phyloP scores from a whole-genome alignment of 1,140 invertebrate genomes.

The Thrips palmi region DNA sequence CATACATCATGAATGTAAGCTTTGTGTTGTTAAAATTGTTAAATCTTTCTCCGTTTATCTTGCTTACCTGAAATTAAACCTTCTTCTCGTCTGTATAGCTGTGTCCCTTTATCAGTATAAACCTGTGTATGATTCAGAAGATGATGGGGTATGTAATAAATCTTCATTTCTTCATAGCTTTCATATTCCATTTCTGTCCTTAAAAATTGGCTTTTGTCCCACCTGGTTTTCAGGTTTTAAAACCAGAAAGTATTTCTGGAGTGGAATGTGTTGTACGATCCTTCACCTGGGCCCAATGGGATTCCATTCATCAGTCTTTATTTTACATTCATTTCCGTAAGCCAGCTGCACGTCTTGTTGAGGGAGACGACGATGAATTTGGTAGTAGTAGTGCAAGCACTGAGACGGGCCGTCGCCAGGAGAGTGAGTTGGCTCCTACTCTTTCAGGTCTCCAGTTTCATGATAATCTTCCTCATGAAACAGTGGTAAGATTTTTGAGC shows the following conservation, averaged over 20 bases:
- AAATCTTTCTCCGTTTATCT: not conserved
- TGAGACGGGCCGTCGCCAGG: conserved; percentile 19
- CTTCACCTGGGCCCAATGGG: conserved; percentile 71
- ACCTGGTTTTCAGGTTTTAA: conserved; percentile 17
- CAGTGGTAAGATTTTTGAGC: conserved; percentile 44
- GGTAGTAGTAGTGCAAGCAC: conserved; percentile 29
- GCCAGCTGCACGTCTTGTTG: conserved; percentile 40
- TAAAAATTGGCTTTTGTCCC: not conserved
- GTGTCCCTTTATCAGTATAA: conserved; percentile 15
- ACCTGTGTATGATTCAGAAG: too few relatives aligned
- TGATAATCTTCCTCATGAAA: conserved; percentile 63
- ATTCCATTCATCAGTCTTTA: conserved; percentile 50
- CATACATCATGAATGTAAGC: conserved; percentile 62
- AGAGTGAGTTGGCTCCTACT: conserved; percentile 31
- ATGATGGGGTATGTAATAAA: conserved; percentile 31
- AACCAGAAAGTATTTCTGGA: conserved; percentile 11
- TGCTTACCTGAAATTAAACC: conserved; percentile 1
- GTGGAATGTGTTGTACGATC: conserved; percentile 35
- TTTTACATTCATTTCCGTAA: conserved; percentile 62
- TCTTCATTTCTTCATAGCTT: conserved; percentile 16
- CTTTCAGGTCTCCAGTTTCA: conserved; percentile 68
- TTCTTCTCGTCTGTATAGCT: conserved; percentile 7
- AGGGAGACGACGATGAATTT: conserved; percentile 40
- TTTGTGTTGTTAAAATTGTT: conserved; percentile 6
- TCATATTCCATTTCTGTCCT: not conserved